phyloP scores from a whole-genome alignment of 1,140 invertebrate species.

The Ostrea denselamellosa region DNA sequence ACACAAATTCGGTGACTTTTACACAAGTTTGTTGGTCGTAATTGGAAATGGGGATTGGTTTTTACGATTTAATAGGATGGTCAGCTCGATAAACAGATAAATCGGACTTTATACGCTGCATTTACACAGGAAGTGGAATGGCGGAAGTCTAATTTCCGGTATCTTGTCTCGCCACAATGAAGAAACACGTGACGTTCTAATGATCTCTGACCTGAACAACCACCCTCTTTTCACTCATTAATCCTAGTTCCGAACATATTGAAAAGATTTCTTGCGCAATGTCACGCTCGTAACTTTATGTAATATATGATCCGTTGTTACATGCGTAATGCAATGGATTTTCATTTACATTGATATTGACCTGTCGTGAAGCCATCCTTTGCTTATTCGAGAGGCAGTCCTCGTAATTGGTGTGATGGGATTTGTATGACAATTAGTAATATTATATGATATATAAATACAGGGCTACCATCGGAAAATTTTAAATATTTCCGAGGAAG shows the following conservation, averaged over 20 bases:
- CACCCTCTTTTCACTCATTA: background rate
- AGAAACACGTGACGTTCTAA: constrained; percentile 16
- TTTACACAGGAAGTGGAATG: constrained; percentile 26
- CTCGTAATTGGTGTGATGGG: too few species aligned
- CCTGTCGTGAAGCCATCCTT: background rate
- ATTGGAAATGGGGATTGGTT: constrained; percentile 4
- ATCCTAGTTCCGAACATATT: constrained; percentile 1
- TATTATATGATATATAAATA: too few species aligned
- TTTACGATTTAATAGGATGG: constrained; percentile 25
- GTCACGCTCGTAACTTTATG: background rate
- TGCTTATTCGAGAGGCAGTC: background rate
- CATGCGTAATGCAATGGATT: background rate
- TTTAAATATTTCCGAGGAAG: too few species aligned
- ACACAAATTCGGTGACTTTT: background rate
- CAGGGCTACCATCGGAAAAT: too few species aligned
- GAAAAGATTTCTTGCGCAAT: background rate
- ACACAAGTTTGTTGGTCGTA: background rate
- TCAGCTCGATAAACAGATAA: constrained; percentile 35
- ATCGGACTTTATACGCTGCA: constrained; percentile 17
- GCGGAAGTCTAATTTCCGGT: constrained; percentile 24
- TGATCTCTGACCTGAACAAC: constrained; percentile 16
- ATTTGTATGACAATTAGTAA: too few species aligned
- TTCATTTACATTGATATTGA: background rate
- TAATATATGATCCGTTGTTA: background rate
- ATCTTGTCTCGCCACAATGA: background rate